Conservation (phyloP, 1,140 invertebrate species). For the Neocloeon triangulifer region DNA sequence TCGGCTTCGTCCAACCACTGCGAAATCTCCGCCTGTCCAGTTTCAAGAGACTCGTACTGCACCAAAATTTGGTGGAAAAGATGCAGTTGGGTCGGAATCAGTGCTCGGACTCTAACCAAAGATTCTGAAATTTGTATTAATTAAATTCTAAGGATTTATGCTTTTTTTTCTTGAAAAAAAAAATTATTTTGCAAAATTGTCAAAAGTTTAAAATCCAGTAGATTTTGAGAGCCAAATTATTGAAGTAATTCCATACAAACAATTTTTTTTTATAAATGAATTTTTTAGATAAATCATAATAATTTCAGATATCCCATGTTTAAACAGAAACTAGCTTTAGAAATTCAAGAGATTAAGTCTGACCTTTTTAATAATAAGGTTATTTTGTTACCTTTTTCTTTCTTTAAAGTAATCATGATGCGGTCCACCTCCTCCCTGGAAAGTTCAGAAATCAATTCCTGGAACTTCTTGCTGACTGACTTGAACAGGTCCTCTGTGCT, state of each 20-base stretch:
- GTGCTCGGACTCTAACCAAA: conserved; percentile 54
- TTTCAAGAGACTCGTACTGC: conserved; percentile 74
- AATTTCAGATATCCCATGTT: no score
- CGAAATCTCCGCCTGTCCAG: conserved; percentile 62
- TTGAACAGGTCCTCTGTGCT: conserved; percentile 77
- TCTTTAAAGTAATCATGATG: conserved; percentile 74
- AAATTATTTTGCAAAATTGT: background rate
- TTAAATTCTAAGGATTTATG: no score
- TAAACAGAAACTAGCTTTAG: no score
- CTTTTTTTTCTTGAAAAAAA: no score
- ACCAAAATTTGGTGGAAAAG: conserved; percentile 62
- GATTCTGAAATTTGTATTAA: conserved; percentile 42
- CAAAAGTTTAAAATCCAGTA: no score
- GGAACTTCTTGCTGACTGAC: conserved; percentile 69
- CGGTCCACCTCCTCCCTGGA: conserved; percentile 70
- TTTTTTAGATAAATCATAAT: no score
- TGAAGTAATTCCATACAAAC: no score
- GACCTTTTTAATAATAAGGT: no score
- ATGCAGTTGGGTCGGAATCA: conserved; percentile 55
- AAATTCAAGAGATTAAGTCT: no score
- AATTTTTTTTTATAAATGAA: no score
- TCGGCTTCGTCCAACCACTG: conserved; percentile 71
- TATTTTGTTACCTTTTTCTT: conserved; percentile 38
- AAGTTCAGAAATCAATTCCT: conserved; percentile 71
- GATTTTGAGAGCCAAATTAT: no score